Evolutionary conservation across 2,888 invertebrate species (phyloP).

Genomic region (Lottia scabra): DNA sequence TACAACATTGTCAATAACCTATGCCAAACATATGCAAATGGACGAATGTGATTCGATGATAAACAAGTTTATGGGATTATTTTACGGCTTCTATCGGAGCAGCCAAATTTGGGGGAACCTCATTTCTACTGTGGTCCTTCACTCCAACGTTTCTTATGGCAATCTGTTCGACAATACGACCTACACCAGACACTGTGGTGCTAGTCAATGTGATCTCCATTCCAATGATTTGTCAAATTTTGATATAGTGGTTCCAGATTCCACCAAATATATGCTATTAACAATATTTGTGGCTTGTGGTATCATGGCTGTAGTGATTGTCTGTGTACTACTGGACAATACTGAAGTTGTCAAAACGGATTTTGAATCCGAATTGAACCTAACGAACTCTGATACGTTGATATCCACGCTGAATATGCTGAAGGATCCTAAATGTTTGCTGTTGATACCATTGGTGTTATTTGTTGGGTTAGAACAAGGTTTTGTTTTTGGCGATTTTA

Average conservation of each 20-base stretch:
- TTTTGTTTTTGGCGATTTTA: constrained; percentile 66
- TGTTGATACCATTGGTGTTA: constrained; percentile 60
- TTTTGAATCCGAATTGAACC: constrained; percentile 38
- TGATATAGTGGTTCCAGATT: constrained; percentile 42
- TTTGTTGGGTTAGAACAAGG: constrained; percentile 65
- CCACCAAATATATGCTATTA: constrained; percentile 54
- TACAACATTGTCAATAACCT: constrained; percentile 61
- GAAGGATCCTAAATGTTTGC: constrained; percentile 59
- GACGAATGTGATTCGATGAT: constrained; percentile 55
- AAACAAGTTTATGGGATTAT: constrained; percentile 64
- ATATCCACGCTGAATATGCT: constrained; percentile 58
- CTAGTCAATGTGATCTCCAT: constrained; percentile 39
- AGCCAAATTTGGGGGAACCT: constrained; percentile 66
- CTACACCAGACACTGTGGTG: constrained; percentile 38
- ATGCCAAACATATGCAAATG: constrained; percentile 54
- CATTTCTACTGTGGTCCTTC: constrained; percentile 57
- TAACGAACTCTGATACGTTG: constrained; percentile 53
- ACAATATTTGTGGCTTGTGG: constrained; percentile 60
- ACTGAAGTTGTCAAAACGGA: constrained; percentile 40
- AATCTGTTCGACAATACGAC: constrained; percentile 7
- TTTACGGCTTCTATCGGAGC: constrained; percentile 59
- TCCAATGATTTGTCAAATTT: constrained; percentile 18
- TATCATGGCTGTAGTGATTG: constrained; percentile 56
- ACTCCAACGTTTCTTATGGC: constrained; percentile 27
- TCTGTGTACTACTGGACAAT: constrained; percentile 55